Percentiles rank a stretch among this genome's conserved stretches.
phyloP scores from a whole-genome alignment of 2,113 vertebrate genomes.

The Otis tarda region DNA sequence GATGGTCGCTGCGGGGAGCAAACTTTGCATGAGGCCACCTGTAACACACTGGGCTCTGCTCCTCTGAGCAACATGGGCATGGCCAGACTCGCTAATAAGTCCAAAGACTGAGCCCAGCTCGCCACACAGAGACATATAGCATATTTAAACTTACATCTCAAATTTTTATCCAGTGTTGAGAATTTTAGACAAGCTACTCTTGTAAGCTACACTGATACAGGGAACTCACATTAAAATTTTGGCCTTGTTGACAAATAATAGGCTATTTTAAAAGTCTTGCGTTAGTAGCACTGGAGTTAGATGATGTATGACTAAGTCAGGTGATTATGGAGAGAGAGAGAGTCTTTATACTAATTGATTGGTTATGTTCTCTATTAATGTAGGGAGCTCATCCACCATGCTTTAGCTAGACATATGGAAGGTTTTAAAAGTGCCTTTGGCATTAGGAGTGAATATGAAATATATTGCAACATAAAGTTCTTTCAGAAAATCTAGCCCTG shows the following conservation, averaged over 20 bases:
- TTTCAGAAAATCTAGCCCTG: background rate
- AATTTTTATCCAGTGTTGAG: background rate
- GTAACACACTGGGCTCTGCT: background rate
- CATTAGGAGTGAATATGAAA: background rate
- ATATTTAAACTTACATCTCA: background rate
- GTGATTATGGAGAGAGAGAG: background rate
- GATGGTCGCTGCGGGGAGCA: background rate
- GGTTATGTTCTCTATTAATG: background rate
- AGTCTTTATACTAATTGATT: constrained; percentile 13
- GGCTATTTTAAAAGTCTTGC: background rate
- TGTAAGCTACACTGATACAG: background rate
- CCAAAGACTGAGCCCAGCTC: background rate
- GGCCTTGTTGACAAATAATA: background rate
- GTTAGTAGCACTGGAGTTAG: background rate
- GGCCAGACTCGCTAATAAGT: background rate
- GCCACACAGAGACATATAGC: background rate
- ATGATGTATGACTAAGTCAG: background rate
- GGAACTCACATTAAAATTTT: background rate
- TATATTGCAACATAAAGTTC: background rate
- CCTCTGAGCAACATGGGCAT: background rate
- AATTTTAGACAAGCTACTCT: background rate
- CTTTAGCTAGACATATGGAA: constrained; percentile 5
- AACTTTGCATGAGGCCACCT: fast-evolving
- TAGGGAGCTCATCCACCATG: background rate
- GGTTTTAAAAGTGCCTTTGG: constrained; percentile 8